Conservation (phyloP, 2,113 vertebrate species). For the Phylloscopus trochilus region DNA sequence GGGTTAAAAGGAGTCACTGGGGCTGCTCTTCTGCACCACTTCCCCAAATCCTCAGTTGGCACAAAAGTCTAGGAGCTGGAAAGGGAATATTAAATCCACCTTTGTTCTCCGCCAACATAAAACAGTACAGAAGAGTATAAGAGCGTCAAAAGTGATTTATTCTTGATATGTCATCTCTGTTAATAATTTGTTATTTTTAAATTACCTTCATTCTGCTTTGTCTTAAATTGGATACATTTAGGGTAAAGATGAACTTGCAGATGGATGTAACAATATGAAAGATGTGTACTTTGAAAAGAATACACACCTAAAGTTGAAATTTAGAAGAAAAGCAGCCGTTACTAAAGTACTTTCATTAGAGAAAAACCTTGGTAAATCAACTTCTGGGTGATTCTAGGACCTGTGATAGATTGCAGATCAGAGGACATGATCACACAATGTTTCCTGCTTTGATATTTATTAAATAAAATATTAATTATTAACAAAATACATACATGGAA, state of each 20-base stretch:
- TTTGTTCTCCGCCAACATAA: background rate
- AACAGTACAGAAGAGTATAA: background rate
- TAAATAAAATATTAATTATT: background rate
- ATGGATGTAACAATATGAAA: background rate
- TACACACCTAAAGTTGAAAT: background rate
- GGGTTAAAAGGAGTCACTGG: background rate
- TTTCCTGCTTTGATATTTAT: background rate
- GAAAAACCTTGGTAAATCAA: background rate
- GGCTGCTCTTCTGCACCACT: background rate
- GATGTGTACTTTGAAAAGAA: background rate
- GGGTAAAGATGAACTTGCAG: background rate
- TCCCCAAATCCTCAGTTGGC: background rate
- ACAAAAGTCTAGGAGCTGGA: background rate
- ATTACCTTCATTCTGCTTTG: background rate
- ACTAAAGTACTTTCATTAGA: background rate
- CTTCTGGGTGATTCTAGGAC: background rate
- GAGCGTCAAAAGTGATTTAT: background rate
- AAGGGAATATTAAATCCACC: background rate
- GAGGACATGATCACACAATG: background rate
- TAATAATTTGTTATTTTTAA: background rate
- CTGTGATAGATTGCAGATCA: background rate
- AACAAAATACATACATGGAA: background rate
- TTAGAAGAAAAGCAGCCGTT: background rate
- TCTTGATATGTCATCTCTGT: background rate
- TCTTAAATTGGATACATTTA: background rate